Evolutionary conservation across 2,113 vertebrate species (phyloP).

Genomic region (Notechis scutatus): DNA sequence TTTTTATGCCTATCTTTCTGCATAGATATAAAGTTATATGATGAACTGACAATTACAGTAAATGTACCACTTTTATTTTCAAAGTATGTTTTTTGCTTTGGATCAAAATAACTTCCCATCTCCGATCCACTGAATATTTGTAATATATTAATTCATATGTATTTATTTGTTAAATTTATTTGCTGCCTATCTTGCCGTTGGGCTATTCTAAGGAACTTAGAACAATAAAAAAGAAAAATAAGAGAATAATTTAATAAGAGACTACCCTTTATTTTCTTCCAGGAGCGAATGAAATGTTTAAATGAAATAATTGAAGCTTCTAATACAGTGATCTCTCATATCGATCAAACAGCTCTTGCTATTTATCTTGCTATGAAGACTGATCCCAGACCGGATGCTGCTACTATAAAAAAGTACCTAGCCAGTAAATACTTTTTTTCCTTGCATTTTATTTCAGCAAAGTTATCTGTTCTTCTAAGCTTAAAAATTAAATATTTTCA

Average conservation of each 20-base stretch:
- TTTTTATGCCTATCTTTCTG: neutral
- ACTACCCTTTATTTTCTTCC: neutral
- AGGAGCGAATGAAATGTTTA: constrained; percentile 91
- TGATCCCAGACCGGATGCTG: constrained; percentile 93
- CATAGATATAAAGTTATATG: neutral
- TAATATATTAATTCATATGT: neutral
- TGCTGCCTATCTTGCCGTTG: neutral
- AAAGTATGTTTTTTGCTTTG: neutral
- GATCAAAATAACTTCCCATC: neutral
- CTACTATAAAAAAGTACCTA: constrained; percentile 93
- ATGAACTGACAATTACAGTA: neutral
- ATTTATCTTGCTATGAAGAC: constrained; percentile 95
- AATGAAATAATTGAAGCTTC: constrained; percentile 84
- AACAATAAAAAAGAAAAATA: neutral
- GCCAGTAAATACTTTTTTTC: constrained; percentile 80
- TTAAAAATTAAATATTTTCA: neutral
- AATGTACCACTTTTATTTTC: neutral
- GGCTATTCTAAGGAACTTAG: neutral
- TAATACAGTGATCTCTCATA: constrained; percentile 86
- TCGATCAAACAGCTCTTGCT: constrained; percentile 91
- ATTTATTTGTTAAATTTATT: neutral
- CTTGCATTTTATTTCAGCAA: constrained; percentile 74
- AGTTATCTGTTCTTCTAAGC: neutral
- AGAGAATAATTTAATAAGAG: neutral
- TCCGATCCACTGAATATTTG: neutral